Conservation (phyloP, 2,888 invertebrate genomes). For the Hypomecis punctinalis region DNA sequence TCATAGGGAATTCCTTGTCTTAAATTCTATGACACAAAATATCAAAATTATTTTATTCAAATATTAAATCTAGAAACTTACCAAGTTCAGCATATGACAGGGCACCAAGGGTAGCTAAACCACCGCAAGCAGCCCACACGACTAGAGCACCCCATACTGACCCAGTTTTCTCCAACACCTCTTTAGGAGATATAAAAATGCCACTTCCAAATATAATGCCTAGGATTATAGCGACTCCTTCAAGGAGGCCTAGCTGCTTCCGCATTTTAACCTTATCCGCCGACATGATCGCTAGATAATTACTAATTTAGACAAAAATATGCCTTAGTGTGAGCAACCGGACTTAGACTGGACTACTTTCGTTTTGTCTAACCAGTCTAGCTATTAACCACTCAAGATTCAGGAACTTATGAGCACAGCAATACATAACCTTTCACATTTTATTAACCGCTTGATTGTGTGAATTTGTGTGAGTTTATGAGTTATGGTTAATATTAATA, state of each 20-base stretch:
- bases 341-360: conserved; percentile 3
- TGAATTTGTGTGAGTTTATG: too few species aligned
- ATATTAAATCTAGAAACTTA: conserved; percentile 46
- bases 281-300: conserved; percentile 57
- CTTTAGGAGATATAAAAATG: conserved; percentile 98
- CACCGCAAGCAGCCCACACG: conserved; percentile 95
- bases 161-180: conserved; percentile 95
- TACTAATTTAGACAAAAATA: too few species aligned
- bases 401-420: background rate
- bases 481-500: too few species aligned
- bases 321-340: background rate
- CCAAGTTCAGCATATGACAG: conserved; percentile 98
- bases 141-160: conserved; percentile 95
- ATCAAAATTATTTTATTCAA: background rate
- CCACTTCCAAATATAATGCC: conserved; percentile 98
- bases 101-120: conserved; percentile 96
- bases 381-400: background rate
- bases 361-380: background rate
- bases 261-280: conserved; percentile 90
- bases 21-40: too few species aligned
- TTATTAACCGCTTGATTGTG: background rate
- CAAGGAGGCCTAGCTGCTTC: conserved; percentile 94
- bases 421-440: conserved; percentile 5
- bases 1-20: too few species aligned
- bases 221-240: conserved; percentile 97